A percentile compares a stretch with the other conserved stretches of the same genome.
phyloP scores from a whole-genome alignment of 2,888 invertebrate species.

The Pristionchus japonicus region DNA sequence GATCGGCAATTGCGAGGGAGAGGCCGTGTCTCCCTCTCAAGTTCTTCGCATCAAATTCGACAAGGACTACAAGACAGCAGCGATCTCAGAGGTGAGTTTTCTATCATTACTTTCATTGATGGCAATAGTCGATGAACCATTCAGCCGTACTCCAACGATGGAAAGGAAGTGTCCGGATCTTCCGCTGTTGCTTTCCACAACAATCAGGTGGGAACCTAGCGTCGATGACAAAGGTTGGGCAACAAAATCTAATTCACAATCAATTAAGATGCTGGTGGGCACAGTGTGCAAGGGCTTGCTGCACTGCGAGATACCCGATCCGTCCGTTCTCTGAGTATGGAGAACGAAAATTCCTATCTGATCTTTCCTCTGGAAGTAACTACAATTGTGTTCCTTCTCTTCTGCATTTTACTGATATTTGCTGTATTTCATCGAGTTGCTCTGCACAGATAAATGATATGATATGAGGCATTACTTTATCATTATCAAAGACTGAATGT shows the following conservation, averaged over 20 bases:
- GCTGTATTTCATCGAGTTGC: no score
- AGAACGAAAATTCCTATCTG: background rate
- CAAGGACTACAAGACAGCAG: constrained; percentile 21
- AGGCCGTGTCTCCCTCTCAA: background rate
- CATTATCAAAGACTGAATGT: background rate
- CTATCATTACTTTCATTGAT: background rate
- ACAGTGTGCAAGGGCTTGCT: constrained; percentile 14
- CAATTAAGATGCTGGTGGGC: constrained; percentile 22
- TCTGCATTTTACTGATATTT: no score
- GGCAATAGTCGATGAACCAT: background rate
- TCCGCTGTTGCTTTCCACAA: background rate
- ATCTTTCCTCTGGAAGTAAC: background rate
- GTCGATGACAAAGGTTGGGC: no score
- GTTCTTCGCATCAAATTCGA: background rate
- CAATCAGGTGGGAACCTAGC: no score
- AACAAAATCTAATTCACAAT: no score
- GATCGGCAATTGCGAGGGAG: constrained; percentile 6
- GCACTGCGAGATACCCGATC: constrained; percentile 11
- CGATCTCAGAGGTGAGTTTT: background rate
- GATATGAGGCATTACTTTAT: background rate
- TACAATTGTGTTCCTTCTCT: no score
- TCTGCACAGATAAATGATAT: background rate
- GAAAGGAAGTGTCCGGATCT: constrained; percentile 23
- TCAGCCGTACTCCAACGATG: constrained; percentile 37
- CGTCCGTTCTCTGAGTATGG: background rate